Evolutionary conservation across 2,888 invertebrate genomes (phyloP).

Genomic region (Chrysopilus asiliformis): DNA sequence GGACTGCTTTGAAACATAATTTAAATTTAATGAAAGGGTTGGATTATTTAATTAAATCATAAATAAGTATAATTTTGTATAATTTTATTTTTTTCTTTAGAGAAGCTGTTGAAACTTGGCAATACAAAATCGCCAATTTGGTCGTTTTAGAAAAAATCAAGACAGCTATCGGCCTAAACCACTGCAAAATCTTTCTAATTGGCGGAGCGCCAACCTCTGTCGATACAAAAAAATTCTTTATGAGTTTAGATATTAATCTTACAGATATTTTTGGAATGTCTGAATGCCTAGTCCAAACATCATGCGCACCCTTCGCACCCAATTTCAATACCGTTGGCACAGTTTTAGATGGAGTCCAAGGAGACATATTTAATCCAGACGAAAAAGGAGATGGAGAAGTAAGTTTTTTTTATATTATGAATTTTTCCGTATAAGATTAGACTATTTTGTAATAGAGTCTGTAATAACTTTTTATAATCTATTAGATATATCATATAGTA

Average conservation of each 20-base stretch:
- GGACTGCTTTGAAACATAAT: constrained; percentile 45
- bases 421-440: too few relatives aligned
- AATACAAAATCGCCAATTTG: constrained; percentile 57
- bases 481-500: too few relatives aligned
- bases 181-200: constrained; percentile 50
- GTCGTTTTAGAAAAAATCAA: constrained; percentile 64
- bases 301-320: constrained; percentile 39
- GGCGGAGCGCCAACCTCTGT: constrained; percentile 73
- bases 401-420: constrained; percentile 21
- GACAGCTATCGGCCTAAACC: constrained; percentile 60
- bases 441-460: background rate
- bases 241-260: constrained; percentile 71
- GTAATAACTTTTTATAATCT: constrained; percentile 38
- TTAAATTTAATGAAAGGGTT: constrained; percentile 43
- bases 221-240: constrained; percentile 72
- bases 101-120: constrained; percentile 24
- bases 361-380: constrained; percentile 49
- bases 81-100: too few relatives aligned
- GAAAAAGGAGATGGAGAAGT: constrained; percentile 58
- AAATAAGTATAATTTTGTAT: too few relatives aligned
- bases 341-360: constrained; percentile 47
- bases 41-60: constrained; percentile 11
- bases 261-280: constrained; percentile 82
- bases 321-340: constrained; percentile 57
- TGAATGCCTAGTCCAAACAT: constrained; percentile 64